phyloP scores from a whole-genome alignment of 2,888 invertebrate species.

The Bombylius major region DNA sequence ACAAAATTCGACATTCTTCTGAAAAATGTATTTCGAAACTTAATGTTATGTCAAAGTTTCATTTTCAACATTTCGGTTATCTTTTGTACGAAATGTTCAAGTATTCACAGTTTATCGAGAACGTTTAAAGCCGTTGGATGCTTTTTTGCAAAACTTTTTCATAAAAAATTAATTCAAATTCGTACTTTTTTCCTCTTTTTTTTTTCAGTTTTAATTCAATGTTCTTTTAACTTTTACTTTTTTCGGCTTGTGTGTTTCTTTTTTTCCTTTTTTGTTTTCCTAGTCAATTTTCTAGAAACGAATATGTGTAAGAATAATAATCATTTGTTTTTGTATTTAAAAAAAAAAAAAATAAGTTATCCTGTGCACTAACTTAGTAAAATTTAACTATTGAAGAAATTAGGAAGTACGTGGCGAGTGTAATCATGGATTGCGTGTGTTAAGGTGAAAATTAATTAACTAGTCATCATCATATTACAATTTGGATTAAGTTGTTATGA shows the following conservation, averaged over 20 bases:
- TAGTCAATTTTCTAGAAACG: no score
- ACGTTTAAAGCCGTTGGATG: neutral
- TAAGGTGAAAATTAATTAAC: slow-evolving; percentile 5
- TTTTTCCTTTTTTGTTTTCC: no score
- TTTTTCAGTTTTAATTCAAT: neutral
- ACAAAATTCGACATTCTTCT: neutral
- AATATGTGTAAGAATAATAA: neutral
- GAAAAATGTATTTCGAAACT: neutral
- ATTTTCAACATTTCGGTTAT: no score
- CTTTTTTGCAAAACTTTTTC: neutral
- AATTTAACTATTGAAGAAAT: no score
- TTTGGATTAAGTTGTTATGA: slow-evolving; percentile 5
- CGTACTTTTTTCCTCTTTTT: neutral
- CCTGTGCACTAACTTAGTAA: no score
- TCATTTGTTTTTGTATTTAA: no score
- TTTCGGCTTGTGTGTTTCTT: no score
- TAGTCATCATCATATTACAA: slow-evolving; percentile 1
- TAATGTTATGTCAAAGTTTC: no score
- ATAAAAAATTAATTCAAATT: neutral
- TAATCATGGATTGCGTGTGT: neutral
- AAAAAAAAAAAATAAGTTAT: no score
- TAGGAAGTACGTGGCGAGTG: no score
- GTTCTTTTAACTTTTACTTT: no score
- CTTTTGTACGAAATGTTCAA: neutral
- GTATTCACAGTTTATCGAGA: neutral